Percentiles rank a stretch among this genome's conserved stretches.
Conservation (phyloP, 1,140 invertebrate species). For the Nebria ingens region DNA sequence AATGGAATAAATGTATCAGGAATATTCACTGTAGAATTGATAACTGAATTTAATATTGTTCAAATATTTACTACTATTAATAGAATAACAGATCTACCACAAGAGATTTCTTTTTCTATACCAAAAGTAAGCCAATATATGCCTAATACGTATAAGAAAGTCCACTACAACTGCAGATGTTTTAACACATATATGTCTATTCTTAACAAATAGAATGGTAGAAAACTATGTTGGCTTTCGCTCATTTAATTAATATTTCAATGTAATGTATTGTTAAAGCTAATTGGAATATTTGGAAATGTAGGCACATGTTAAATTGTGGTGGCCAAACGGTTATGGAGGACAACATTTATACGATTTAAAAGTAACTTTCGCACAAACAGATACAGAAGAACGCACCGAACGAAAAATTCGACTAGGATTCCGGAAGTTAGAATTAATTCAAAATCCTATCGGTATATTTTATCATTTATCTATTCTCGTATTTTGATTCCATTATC, state of each 20-base stretch:
- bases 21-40: not conserved
- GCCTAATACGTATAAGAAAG: not conserved
- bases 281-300: not conserved
- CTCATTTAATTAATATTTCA: not conserved
- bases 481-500: no score
- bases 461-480: no score
- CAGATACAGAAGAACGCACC: conserved; percentile 28
- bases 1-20: not conserved
- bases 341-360: conserved; percentile 67
- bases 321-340: conserved; percentile 96
- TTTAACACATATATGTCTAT: not conserved
- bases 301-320: conserved; percentile 41
- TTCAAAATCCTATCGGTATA: conserved; percentile 48
- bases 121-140: conserved; percentile 29
- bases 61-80: not conserved
- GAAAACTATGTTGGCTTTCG: not conserved
- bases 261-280: not conserved
- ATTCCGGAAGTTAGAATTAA: conserved; percentile 75
- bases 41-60: not conserved
- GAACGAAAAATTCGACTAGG: conserved; percentile 54
- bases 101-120: conserved; percentile 23
- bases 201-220: not conserved
- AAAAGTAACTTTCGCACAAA: conserved; percentile 38
- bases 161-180: not conserved
- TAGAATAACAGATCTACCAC: conserved; percentile 15